A percentile compares a stretch with the other conserved stretches of the same genome.
Conservation (phyloP, 2,113 vertebrate genomes). For the Dasyurus viverrinus region DNA sequence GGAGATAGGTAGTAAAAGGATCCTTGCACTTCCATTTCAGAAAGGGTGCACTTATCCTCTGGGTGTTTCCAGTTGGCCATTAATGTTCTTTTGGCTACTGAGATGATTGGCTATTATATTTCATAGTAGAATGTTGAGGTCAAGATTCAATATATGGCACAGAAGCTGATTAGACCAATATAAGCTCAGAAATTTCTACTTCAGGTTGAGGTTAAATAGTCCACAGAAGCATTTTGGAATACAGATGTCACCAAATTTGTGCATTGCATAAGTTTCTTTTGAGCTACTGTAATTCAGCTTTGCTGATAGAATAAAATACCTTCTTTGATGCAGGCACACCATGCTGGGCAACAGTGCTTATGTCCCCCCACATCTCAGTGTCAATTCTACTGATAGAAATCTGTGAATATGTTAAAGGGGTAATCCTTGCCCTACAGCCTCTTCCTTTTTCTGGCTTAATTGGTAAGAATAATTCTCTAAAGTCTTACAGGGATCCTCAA, state of each 20-base stretch:
- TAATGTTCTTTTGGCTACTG: not conserved
- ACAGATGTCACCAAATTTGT: not conserved
- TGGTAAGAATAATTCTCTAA: not conserved
- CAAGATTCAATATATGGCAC: not conserved
- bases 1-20: not conserved
- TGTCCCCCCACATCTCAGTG: not conserved
- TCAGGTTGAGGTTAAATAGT: not conserved
- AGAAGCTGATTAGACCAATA: not conserved
- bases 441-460: not conserved
- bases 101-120: not conserved
- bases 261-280: not conserved
- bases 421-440: not conserved
- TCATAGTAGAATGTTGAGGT: not conserved
- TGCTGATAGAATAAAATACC: not conserved
- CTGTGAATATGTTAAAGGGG: not conserved
- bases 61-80: no score
- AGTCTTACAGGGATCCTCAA: no score
- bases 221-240: not conserved
- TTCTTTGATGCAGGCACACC: not conserved
- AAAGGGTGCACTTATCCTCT: not conserved
- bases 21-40: not conserved
- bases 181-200: no score
- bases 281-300: not conserved
- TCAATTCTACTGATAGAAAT: not conserved
- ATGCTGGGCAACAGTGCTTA: not conserved